Conservation (phyloP, 2,888 invertebrate species). For the Leucophenga montana region DNA sequence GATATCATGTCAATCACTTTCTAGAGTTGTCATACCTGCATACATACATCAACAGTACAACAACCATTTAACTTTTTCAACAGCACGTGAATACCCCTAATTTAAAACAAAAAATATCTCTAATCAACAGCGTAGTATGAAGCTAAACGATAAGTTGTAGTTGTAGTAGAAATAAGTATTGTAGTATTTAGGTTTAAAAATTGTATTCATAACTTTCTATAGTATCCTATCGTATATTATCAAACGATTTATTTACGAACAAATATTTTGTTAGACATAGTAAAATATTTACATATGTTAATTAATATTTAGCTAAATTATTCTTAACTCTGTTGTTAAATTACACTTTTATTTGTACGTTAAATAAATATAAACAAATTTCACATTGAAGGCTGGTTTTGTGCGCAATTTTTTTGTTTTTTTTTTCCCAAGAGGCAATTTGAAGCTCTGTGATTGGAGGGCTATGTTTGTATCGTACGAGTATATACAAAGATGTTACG, state of each 20-base stretch:
- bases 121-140: background rate
- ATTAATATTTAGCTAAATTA: constrained; percentile 2
- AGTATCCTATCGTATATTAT: background rate
- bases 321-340: background rate
- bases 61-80: no score
- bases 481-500: no score
- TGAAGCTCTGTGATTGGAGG: no score
- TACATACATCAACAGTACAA: no score
- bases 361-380: constrained; percentile 11
- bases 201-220: background rate
- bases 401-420: no score
- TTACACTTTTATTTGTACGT: background rate
- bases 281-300: constrained; percentile 12
- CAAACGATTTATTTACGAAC: background rate
- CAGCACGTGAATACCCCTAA: no score
- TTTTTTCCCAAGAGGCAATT: no score
- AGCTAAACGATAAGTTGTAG: constrained; percentile 8
- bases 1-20: no score
- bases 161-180: background rate
- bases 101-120: no score
- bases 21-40: no score
- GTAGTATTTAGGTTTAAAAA: background rate
- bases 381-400: background rate
- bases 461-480: no score
- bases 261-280: constrained; percentile 10